Conservation (phyloP, 1,140 invertebrate species). For the Oryzaephilus surinamensis region DNA sequence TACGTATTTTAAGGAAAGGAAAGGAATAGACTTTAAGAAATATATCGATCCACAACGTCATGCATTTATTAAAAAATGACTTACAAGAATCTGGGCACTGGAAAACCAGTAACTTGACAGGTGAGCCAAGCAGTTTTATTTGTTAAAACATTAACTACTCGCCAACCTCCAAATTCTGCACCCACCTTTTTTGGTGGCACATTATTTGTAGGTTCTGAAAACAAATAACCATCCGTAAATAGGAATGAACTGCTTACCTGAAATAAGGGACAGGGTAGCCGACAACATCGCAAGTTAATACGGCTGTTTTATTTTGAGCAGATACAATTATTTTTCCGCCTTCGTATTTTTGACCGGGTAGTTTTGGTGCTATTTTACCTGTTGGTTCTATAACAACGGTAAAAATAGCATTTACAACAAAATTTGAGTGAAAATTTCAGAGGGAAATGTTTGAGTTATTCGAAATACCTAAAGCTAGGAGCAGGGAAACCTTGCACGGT, state of each 20-base stretch:
- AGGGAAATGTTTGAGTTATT: too few species aligned
- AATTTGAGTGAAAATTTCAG: too few species aligned
- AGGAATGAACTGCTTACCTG: constrained; percentile 39
- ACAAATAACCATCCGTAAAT: too few species aligned
- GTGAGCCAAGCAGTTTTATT: constrained; percentile 47
- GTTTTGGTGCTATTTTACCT: constrained; percentile 53
- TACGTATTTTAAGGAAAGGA: background rate
- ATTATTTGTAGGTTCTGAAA: constrained; percentile 17
- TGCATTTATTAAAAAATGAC: constrained; percentile 13
- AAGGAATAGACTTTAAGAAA: too few species aligned
- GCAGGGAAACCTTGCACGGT: too few species aligned
- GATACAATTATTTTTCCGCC: constrained; percentile 54
- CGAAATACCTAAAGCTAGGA: too few species aligned
- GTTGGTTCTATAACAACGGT: constrained; percentile 62
- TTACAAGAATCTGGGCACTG: constrained; percentile 57
- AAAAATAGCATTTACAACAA: too few species aligned
- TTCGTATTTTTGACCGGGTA: constrained; percentile 47
- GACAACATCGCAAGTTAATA: constrained; percentile 46
- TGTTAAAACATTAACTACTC: constrained; percentile 50
- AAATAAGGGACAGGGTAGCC: constrained; percentile 47
- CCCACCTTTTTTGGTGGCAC: constrained; percentile 46
- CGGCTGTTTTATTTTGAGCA: constrained; percentile 24
- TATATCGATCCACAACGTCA: too few species aligned
- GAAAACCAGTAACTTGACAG: constrained; percentile 56
- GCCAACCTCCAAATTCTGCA: constrained; percentile 54